These are phyloP conservation scores for Hyposoter dolosus DNA, from an alignment of 2,888 invertebrate genomes.

Conservation along the genomic window DNA sequence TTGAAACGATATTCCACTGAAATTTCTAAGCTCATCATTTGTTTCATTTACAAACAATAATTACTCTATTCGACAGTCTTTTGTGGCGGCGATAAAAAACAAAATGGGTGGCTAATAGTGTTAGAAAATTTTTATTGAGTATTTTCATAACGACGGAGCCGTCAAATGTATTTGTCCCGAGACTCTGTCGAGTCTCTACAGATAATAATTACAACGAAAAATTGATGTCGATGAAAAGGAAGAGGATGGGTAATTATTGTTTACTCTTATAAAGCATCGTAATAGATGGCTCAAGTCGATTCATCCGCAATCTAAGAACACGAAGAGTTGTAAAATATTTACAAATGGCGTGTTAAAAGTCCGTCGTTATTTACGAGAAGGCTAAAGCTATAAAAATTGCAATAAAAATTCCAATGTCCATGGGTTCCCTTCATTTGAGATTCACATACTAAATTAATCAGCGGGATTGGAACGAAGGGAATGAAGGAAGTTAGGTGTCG, in stretches of 20 bases:
- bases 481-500: conserved; percentile 13
- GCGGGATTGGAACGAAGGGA: neutral
- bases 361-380: conserved; percentile 22
- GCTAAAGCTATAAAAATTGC: conserved; percentile 22
- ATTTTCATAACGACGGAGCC: neutral
- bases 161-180: too few species aligned
- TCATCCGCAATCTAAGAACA: neutral
- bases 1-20: neutral
- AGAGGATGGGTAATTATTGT: neutral
- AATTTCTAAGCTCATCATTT: neutral
- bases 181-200: too few species aligned
- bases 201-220: neutral
- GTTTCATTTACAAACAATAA: neutral
- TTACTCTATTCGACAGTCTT: neutral
- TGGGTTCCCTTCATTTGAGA: neutral
- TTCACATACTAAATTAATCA: conserved; percentile 7
- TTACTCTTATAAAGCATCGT: neutral
- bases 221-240: neutral
- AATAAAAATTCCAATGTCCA: conserved; percentile 27
- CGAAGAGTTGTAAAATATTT: conserved; percentile 14
- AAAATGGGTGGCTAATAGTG: neutral
- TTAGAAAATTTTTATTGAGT: neutral
- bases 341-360: conserved; percentile 31
- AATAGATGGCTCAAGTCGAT: conserved; percentile 17
- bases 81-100: neutral